Conservation (phyloP, 1,140 invertebrate genomes). For the Bombus polaris region DNA sequence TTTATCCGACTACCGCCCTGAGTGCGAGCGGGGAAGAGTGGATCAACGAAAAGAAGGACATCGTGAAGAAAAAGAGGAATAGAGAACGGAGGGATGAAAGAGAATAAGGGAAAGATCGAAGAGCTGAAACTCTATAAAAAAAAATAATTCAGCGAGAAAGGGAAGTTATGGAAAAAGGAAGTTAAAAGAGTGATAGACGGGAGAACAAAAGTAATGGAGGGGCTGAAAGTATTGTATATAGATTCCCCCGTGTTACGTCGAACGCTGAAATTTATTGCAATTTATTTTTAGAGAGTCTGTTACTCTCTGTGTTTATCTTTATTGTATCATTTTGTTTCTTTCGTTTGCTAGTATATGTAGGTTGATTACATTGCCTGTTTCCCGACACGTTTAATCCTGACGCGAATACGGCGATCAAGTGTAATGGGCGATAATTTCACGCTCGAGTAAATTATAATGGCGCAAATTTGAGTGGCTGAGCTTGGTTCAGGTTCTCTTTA, state of each 20-base stretch:
- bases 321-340: not conserved
- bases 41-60: conserved; percentile 27
- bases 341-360: not conserved
- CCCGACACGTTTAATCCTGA: not conserved
- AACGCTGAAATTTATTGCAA: conserved; percentile 9
- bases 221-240: not conserved
- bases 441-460: conserved; percentile 36
- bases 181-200: not conserved
- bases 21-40: not conserved
- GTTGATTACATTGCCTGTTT: not conserved
- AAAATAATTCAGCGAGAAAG: conserved; percentile 1
- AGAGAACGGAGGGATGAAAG: not conserved
- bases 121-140: conserved; percentile 1
- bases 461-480: not conserved
- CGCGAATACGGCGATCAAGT: conserved; percentile 16
- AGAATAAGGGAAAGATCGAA: not conserved
- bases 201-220: not conserved
- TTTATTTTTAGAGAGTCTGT: conserved; percentile 43
- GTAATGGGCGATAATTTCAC: conserved; percentile 35
- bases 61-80: not conserved
- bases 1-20: conserved; percentile 44
- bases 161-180: not conserved
- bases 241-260: conserved; percentile 9
- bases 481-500: not conserved
- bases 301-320: not conserved